Base-by-base conservation (phyloP, 1,140 invertebrate genomes). In the Diorhabda carinulata region DNA sequence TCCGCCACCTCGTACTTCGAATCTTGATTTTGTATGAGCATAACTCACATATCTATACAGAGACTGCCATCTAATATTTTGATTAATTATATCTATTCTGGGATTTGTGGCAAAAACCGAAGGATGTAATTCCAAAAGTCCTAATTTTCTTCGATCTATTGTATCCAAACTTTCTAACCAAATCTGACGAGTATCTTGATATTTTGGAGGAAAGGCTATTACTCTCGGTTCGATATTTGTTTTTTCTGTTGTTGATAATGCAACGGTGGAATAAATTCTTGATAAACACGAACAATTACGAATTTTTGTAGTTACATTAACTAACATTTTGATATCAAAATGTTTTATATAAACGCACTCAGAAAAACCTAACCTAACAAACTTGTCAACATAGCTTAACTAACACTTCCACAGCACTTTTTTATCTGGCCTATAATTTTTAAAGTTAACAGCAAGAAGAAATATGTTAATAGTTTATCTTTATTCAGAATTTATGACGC, bases 91-190 rank as follows among this genome's bases (percentile, higher is more conserved):
- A 81, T 99, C 97, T 56, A 97, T 87, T 61, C 96, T 85, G 2
- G 96, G 96, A 79, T 87, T 87, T 0, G 85, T 82, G 3, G 87
- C 94, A 84, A 95, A 98, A 3, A 98, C 83, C 67, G 90, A 87
- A 0, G 97, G 96, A 84, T 98, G 95, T 10, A 99, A 82, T 77
- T 93, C 88, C 6, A 98, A 83, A 0, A 99, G 80, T 0, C 92
- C 94, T 2, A 96, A 76, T 80, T 95, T 96, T 72, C 90, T 86
- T 75, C 92, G 90, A 72, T 92, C 86, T 6, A 91, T 78, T 0
- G 91, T 89, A 77, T 94, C 88, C 10, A 98, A 82, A 81, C 92
- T 96, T 81, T 97, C 95, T 7, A 98, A 84, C 96, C 96, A 98
- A 41, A 91, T 92, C 84, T 98, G 89, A 40, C 92, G 85, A 3